Base-by-base conservation (phyloP, 2,888 invertebrate genomes). In the Eupithecia pulchellata region DNA sequence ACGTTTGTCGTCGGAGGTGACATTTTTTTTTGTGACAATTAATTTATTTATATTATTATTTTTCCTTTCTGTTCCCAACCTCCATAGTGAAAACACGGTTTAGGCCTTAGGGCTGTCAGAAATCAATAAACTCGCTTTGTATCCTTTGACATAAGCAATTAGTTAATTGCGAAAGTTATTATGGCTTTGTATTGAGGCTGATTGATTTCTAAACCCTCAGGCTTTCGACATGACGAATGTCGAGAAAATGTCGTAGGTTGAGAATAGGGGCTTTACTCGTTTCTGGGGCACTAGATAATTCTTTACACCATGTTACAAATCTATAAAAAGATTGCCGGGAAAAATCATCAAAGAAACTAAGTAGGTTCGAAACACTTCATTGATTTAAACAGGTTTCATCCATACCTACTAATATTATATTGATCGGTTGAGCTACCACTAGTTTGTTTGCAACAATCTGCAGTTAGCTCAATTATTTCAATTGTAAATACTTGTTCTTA, bases 81-180 rank as follows among this genome's bases (percentile, higher is more conserved):
- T 20, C 4, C 29, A 6, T 9, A 20, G 42, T 4, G 14, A 25
- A 34, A 20, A 13, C 20, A 14, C 6, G 57, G 29, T 63, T 68
- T 60, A 68, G 3, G 69, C 60, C 66, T 58, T 17, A 60, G 69
- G 32, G 42, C 64, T 64, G 68, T 64, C 66, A 72, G 65, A 69
- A 71, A 77, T 75, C 76, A 74, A 77, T 77, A 77, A 71, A 62
- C 64, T 70, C 66, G 71, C 74, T 72, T 64, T 69, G 70, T 66
- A 71, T 76, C 71, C 72, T 75, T 68, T 65, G 55, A 61, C 68
- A 63, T 25, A 68, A 47, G 55, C 74, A 75, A 75, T 77, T 75
- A 77, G 69, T 61, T 66, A 68, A 73, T n/a, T 71, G 63, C 72
- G 73, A 71, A 66, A 70, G 64, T 61, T 64, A 68, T 66, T 55